phyloP scores from a whole-genome alignment of 2,797 vertebrate genomes.

The Cercopithecus hamlyni region DNA sequence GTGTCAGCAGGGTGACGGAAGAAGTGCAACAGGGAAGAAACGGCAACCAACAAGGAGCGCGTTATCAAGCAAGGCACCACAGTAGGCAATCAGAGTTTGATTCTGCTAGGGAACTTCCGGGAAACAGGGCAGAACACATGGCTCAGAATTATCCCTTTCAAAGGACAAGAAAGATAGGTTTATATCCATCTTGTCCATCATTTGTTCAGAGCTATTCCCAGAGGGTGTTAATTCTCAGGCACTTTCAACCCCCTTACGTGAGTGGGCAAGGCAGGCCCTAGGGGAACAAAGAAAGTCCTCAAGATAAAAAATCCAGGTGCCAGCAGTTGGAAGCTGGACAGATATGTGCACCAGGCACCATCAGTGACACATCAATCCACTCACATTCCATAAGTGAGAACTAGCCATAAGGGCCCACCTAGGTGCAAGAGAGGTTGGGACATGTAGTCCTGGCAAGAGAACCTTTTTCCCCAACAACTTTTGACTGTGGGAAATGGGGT shows the following conservation, averaged over 20 bases:
- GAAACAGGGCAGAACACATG: background rate
- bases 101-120: background rate
- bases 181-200: background rate
- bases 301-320: background rate
- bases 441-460: background rate
- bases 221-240: background rate
- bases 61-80: background rate
- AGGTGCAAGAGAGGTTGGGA: background rate
- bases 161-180: background rate
- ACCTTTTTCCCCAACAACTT: background rate
- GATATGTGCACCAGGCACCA: background rate
- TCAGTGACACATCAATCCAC: background rate
- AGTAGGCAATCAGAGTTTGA: background rate
- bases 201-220: background rate
- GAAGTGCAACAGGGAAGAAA: background rate
- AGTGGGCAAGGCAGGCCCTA: background rate
- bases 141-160: background rate
- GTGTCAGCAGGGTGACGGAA: background rate
- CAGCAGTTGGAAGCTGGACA: background rate
- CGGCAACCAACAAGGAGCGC: background rate
- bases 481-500: background rate
- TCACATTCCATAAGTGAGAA: background rate
- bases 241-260: background rate
- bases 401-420: background rate
- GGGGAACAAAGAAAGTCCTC: background rate